Base-by-base conservation (phyloP, 2,888 invertebrate genomes). In the Scrobipalpa atriplicella region DNA sequence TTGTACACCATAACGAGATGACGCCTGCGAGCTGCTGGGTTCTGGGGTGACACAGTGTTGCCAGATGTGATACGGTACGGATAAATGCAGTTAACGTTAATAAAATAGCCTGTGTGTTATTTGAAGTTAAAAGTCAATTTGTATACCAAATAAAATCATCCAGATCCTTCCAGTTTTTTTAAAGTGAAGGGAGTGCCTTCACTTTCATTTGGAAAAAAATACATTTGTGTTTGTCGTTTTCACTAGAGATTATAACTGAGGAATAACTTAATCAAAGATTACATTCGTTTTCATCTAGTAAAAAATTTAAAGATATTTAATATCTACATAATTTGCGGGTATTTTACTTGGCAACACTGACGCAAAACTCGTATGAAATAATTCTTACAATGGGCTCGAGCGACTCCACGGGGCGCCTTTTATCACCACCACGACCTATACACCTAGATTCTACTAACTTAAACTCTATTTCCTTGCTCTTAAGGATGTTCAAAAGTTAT, bases 331-430 rank as follows among this genome's bases (percentile, higher is more conserved):
- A 39, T 39, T 39, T 8, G 2, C 29, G 29, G 5, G 29, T 29
- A 39, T 16, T 7, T 16, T 16, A n/a, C 47, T 16, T 47, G 47
- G 70, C 70, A 68, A 68, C 62, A 62, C 79, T 77, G 80, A 84
- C 83, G 83, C 18, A 21, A 73, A 78, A 76, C 72, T 70, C 69
- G 72, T 78, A 77, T 77, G 78, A 79, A 83, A 84, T 85, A 84
- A 85, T 77, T 79, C 74, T 75, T 76, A 86, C 85, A 86, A 86
- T 83, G 79, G 84, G 38, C 76, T 77, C 79, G 76, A 73, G 73
- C 64, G 69, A 68, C 85, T 67, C 87, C 60, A 73, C 86, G 83
- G 86, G 87, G 82, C 76, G 87, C 86, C 83, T 78, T 82, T 85
- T 85, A 83, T 75, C 75, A 60, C 18, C 56, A 66, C 13, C 16